These are phyloP conservation scores for Tyto alba DNA, from an alignment of 2,113 vertebrate species.

Conservation along the genomic window DNA sequence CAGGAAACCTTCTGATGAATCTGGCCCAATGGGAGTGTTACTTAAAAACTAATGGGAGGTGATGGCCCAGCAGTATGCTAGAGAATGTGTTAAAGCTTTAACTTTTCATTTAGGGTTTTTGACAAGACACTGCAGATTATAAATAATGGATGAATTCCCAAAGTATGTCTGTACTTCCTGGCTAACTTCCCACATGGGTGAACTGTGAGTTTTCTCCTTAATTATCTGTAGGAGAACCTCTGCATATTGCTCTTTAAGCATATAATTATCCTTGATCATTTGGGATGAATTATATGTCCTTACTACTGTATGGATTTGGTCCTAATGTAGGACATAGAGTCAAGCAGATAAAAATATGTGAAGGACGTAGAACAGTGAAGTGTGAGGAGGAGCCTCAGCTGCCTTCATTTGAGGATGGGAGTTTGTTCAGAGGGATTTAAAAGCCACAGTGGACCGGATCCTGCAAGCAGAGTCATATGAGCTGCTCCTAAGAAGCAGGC, in stretches of 20 bases:
- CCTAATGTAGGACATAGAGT: constrained; percentile 53
- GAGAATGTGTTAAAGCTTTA: neutral
- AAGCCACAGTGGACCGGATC: neutral
- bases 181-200: constrained; percentile 51
- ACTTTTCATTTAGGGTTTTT: constrained; percentile 25
- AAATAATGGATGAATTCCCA: constrained; percentile 64
- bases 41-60: constrained; percentile 26
- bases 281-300: constrained; percentile 65
- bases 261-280: constrained; percentile 71
- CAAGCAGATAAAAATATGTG: constrained; percentile 48
- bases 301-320: constrained; percentile 33
- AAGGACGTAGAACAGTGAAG: constrained; percentile 41
- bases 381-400: neutral
- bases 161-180: constrained; percentile 48
- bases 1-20: neutral
- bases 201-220: constrained; percentile 58
- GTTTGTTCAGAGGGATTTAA: neutral
- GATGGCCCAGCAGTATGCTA: constrained; percentile 2
- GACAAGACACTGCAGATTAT: constrained; percentile 11
- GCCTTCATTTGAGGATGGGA: neutral
- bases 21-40: neutral
- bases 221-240: constrained; percentile 65
- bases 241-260: constrained; percentile 66
- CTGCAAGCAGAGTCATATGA: neutral
- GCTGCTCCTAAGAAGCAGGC: neutral